Evolutionary conservation across 2,888 invertebrate genomes (phyloP).

Genomic region (Eutolmus rufibarbis): DNA sequence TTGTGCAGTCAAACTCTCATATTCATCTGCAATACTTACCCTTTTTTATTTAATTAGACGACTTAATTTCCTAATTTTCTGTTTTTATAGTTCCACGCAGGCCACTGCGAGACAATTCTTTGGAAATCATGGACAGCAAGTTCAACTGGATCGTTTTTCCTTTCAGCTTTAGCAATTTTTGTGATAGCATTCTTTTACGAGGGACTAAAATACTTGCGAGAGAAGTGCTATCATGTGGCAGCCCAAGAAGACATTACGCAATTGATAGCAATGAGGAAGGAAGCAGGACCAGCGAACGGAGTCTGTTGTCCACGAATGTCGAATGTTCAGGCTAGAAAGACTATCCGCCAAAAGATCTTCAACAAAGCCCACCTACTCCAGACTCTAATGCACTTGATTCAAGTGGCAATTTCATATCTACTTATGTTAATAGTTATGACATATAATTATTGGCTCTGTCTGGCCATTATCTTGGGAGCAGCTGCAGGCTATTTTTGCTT

Average conservation of each 20-base stretch:
- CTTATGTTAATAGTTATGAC: conserved; percentile 61
- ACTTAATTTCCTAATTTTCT: neutral
- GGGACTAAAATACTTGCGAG: conserved; percentile 85
- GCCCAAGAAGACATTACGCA: conserved; percentile 52
- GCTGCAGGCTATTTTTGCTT: conserved; percentile 59
- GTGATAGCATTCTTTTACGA: conserved; percentile 92
- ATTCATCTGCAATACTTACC: too few species aligned
- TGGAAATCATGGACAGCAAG: conserved; percentile 82
- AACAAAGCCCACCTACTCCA: conserved; percentile 56
- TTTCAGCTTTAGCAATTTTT: conserved; percentile 89
- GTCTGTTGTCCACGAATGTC: conserved; percentile 52
- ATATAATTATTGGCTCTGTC: conserved; percentile 60
- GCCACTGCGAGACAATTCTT: conserved; percentile 78
- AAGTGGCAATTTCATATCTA: conserved; percentile 58
- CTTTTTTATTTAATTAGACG: too few species aligned
- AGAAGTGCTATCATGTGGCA: conserved; percentile 55
- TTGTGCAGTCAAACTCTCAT: neutral
- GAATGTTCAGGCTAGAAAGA: conserved; percentile 49
- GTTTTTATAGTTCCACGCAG: conserved; percentile 74
- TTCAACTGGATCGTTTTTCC: conserved; percentile 77
- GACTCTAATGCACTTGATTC: conserved; percentile 56
- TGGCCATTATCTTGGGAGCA: conserved; percentile 59
- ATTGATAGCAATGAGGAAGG: conserved; percentile 51
- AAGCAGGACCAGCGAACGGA: conserved; percentile 24
- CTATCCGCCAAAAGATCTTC: conserved; percentile 50